Percentiles rank a stretch among this genome's conserved stretches.
These are phyloP conservation scores for Malaclemys terrapin DNA, from an alignment of 2,113 vertebrate species.

Conservation along the genomic window DNA sequence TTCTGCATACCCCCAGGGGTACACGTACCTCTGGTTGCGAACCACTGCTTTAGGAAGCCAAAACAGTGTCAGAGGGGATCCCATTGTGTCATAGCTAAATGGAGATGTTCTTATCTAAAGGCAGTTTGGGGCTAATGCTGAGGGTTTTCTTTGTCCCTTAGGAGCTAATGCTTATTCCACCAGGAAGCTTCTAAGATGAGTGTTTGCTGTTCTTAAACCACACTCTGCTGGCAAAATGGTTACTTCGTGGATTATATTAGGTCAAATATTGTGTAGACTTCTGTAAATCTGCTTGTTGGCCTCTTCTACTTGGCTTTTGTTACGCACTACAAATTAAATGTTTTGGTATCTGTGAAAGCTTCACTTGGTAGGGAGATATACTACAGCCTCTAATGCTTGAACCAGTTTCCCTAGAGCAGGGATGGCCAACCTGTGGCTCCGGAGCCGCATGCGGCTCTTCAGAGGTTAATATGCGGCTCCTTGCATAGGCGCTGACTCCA, in stretches of 20 bases:
- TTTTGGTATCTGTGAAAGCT: background rate
- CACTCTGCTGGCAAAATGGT: background rate
- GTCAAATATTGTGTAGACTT: background rate
- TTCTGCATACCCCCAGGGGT: no score
- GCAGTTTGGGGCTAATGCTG: background rate
- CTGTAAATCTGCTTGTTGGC: slow-evolving; percentile 47
- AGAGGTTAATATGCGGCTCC: no score
- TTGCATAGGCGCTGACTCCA: no score
- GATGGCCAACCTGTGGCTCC: no score
- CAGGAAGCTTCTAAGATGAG: background rate
- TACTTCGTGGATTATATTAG: slow-evolving; percentile 4
- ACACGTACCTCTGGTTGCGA: no score
- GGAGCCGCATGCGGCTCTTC: no score
- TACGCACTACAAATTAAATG: background rate
- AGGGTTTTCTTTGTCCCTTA: background rate
- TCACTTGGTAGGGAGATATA: slow-evolving; percentile 8
- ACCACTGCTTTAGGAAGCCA: background rate
- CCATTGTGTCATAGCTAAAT: background rate
- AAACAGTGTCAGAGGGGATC: background rate
- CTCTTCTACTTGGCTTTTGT: background rate
- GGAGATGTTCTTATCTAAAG: background rate
- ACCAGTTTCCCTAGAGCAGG: background rate
- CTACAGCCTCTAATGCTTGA: rapidly evolving
- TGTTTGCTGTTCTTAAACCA: background rate
- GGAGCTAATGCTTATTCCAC: background rate